Base-by-base conservation (phyloP, 2,113 vertebrate genomes). In the Amphilophus citrinellus region DNA sequence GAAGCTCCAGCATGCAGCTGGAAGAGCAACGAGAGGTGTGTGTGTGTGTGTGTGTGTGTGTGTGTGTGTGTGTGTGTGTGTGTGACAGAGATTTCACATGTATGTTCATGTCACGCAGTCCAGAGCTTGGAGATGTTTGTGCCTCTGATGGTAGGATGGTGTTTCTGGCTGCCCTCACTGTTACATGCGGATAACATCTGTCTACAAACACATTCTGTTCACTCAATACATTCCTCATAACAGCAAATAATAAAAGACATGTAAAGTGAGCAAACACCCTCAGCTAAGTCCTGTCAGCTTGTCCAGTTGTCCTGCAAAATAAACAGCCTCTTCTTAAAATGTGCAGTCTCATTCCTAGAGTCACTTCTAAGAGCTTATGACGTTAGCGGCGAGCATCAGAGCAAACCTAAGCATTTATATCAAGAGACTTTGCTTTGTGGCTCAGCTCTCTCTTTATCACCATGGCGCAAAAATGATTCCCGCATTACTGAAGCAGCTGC, bases 131-230 rank as follows among this genome's bases (percentile, higher is more conserved):
- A 87, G 80, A 84, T 87, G 84, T 89, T 78, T 88, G 78, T 75
- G 80, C 85, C 88, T 89, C 79, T 82, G 57, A 89, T 61, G 77
- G 75, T 85, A 57, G 58, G 61, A 86, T 77, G 80, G 59, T 59
- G 77, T 63, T 77, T 91, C 84, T 91, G 80, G 92, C 84, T 80
- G 77, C 68, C 87, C 87, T 86, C 83, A 83, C 82, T 84, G 87
- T 84, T 92, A 85, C 88, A 87, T 79, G 88, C 87, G 84, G 91
- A 92, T 87, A 95, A 94, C 94, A 95, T 94, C 94, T 95, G 94
- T 89, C 91, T 82, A 17, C 53, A 65, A 79, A 78, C 42, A 73
- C 68, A 80, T 44, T 57, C 47, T 27, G 27, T 14, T 10, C 42
- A 77, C 2, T 32, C 56, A 44, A 50, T n/a, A 22, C 44, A 20